Evolutionary conservation across 1,140 invertebrate species (phyloP).

Genomic region (Trypoxylus dichotomus): DNA sequence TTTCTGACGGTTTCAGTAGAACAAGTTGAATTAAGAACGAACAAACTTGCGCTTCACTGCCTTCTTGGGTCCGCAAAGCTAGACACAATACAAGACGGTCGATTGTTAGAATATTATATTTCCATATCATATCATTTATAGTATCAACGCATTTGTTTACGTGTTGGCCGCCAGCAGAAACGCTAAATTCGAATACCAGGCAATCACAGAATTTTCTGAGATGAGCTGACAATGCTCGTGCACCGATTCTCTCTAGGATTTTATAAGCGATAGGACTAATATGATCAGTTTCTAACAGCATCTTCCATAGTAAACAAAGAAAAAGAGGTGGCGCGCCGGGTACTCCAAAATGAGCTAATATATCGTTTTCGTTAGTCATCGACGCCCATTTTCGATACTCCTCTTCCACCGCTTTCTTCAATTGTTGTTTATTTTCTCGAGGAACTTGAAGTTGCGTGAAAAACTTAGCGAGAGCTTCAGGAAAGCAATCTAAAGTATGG

Average conservation of each 20-base stretch:
- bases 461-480: conserved; percentile 85
- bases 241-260: conserved; percentile 91
- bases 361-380: conserved; percentile 96
- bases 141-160: conserved; percentile 93
- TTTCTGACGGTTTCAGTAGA: conserved; percentile 82
- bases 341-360: conserved; percentile 92
- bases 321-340: conserved; percentile 87
- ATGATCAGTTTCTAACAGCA: conserved; percentile 90
- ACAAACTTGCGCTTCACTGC: conserved; percentile 91
- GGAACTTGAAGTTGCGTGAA: conserved; percentile 80
- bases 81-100: conserved; percentile 89
- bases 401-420: conserved; percentile 91
- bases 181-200: conserved; percentile 88
- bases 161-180: conserved; percentile 77
- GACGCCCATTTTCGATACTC: conserved; percentile 95
- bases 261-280: conserved; percentile 93
- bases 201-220: conserved; percentile 94
- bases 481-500: conserved; percentile 90
- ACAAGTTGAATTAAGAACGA: conserved; percentile 93
- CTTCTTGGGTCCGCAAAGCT: conserved; percentile 86
- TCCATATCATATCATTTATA: conserved; percentile 96
- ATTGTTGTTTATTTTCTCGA: conserved; percentile 85
- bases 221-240: conserved; percentile 85
- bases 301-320: conserved; percentile 91
- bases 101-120: conserved; percentile 93